Conservation (phyloP, 2,797 vertebrate species). For the Halcyon leucocephala region DNA sequence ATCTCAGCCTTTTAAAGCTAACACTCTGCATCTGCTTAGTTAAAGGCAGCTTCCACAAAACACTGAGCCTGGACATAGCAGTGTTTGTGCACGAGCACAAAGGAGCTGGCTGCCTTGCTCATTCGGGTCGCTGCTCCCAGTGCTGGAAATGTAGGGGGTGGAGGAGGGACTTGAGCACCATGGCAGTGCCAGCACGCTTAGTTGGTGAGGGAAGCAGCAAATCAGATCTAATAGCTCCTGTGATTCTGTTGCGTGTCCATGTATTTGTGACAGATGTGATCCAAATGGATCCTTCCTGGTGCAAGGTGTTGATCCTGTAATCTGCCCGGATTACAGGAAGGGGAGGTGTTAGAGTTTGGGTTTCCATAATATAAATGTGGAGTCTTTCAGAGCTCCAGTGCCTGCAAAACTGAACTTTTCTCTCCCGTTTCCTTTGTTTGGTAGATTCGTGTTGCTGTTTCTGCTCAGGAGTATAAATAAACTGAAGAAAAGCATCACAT, state of each 20-base stretch:
- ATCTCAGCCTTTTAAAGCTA: background rate
- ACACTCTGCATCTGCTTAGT: rapidly evolving
- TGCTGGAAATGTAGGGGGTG: rapidly evolving
- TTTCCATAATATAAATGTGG: background rate
- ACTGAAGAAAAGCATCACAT: background rate
- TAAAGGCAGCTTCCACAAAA: background rate
- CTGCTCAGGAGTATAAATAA: background rate
- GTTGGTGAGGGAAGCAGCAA: background rate
- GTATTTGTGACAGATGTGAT: background rate
- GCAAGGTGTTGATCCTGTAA: background rate
- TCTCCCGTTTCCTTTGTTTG: background rate
- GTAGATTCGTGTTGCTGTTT: background rate
- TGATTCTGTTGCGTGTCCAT: background rate
- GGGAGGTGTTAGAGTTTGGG: background rate
- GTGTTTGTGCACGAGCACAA: background rate
- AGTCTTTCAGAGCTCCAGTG: background rate
- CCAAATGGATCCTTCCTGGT: background rate
- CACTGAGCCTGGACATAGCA: rapidly evolving
- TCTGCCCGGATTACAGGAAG: background rate
- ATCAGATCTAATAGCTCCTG: background rate
- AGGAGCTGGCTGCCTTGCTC: background rate
- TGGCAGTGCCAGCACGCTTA: background rate
- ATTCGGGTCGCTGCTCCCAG: rapidly evolving
- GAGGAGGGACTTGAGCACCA: background rate
- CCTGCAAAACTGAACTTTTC: background rate